These are phyloP conservation scores for Athene noctua DNA, from an alignment of 2,113 vertebrate genomes.

Conservation along the genomic window DNA sequence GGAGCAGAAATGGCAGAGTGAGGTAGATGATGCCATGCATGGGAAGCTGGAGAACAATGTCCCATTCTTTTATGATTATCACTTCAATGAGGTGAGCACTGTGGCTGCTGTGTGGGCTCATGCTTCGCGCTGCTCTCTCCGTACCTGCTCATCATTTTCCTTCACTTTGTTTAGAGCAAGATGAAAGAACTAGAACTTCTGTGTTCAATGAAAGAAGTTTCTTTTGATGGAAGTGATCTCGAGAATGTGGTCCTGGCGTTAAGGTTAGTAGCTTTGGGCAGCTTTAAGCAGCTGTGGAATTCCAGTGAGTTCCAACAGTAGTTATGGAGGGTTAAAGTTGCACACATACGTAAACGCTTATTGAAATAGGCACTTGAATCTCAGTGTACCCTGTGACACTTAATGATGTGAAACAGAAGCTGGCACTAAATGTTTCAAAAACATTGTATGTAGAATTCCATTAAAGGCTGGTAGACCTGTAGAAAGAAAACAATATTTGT, in stretches of 20 bases:
- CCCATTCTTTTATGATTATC: constrained; percentile 97
- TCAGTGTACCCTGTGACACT: neutral
- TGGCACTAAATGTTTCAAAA: neutral
- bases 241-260: constrained; percentile 93
- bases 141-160: neutral
- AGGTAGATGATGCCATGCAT: constrained; percentile 91
- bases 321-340: neutral
- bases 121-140: neutral
- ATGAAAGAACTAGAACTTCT: constrained; percentile 96
- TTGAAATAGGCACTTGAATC: neutral
- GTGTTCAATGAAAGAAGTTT: constrained; percentile 95
- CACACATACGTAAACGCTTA: rapidly evolving
- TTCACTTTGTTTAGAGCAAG: constrained; percentile 81
- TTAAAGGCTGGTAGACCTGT: neutral
- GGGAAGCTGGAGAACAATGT: constrained; percentile 93
- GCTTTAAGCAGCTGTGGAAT: neutral
- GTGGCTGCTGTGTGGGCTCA: neutral
- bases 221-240: constrained; percentile 90
- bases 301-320: neutral
- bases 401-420: neutral
- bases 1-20: constrained; percentile 98
- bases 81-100: constrained; percentile 90
- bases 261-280: constrained; percentile 77
- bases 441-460: neutral
- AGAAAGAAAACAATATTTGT: neutral